A percentile compares a stretch with the other conserved stretches of the same genome.
Evolutionary conservation across 2,113 vertebrate species (phyloP).

Genomic region (Hemichromis elongatus): DNA sequence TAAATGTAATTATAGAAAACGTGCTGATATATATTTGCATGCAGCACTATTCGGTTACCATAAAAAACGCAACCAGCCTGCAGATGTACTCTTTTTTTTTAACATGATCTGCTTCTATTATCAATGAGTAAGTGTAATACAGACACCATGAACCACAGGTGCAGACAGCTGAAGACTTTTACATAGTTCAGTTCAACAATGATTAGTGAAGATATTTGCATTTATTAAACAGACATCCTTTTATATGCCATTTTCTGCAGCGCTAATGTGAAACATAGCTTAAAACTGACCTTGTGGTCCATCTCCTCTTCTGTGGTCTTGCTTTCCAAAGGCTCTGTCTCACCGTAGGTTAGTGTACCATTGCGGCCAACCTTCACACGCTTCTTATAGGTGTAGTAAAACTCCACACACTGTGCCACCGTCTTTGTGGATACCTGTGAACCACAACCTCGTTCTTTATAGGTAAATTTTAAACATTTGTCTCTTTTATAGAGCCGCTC

Average conservation of each 20-base stretch:
- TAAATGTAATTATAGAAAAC: neutral
- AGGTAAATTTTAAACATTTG: neutral
- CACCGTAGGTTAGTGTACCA: slow-evolving; percentile 87
- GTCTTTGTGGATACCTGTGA: slow-evolving; percentile 92
- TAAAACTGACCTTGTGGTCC: slow-evolving; percentile 80
- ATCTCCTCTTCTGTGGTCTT: slow-evolving; percentile 81
- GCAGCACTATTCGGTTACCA: neutral
- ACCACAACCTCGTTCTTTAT: neutral
- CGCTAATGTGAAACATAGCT: neutral
- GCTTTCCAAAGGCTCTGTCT: slow-evolving; percentile 72
- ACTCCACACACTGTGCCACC: slow-evolving; percentile 95
- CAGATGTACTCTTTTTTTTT: neutral
- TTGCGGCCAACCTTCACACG: slow-evolving; percentile 93
- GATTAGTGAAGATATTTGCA: neutral
- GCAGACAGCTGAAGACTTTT: neutral
- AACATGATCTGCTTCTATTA: neutral
- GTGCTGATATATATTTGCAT: neutral
- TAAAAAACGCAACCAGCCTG: neutral
- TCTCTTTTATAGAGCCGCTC: neutral
- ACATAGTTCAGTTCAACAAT: neutral
- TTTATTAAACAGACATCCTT: neutral
- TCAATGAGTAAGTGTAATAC: neutral
- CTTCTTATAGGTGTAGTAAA: slow-evolving; percentile 97
- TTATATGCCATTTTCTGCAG: neutral
- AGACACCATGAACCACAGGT: neutral